phyloP scores from a whole-genome alignment of 1,140 invertebrate genomes.

The Tetragnatha versicolor region DNA sequence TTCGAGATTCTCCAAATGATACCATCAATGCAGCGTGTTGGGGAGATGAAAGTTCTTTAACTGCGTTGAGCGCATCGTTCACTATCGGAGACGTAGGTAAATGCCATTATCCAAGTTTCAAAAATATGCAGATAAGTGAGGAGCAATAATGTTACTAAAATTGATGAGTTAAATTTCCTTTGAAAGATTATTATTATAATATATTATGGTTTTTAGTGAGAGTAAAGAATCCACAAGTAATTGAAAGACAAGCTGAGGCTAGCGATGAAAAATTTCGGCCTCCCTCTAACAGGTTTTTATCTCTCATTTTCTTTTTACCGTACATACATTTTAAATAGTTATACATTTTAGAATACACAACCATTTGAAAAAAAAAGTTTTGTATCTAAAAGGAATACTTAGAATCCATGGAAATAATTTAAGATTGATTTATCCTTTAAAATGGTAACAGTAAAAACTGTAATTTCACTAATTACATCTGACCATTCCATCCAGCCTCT shows the following conservation, averaged over 20 bases:
- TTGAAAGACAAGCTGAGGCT: conserved; percentile 19
- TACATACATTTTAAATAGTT: background rate
- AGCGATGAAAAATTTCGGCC: conserved; percentile 38
- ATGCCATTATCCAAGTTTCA: too few relatives aligned
- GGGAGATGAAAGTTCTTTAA: conserved; percentile 29
- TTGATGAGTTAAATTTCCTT: too few relatives aligned
- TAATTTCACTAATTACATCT: too few relatives aligned
- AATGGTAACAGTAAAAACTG: too few relatives aligned
- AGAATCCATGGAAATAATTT: too few relatives aligned
- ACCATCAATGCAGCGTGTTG: conserved; percentile 49
- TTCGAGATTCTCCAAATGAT: conserved; percentile 46
- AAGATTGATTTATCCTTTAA: too few relatives aligned
- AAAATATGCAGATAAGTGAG: too few relatives aligned
- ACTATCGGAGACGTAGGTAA: conserved; percentile 45
- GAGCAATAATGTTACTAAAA: too few relatives aligned
- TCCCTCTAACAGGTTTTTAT: conserved; percentile 20
- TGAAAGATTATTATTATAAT: too few relatives aligned
- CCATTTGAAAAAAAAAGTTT: too few relatives aligned
- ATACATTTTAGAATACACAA: background rate
- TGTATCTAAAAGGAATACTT: too few relatives aligned
- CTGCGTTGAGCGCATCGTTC: conserved; percentile 7
- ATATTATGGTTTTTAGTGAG: conserved; percentile 21
- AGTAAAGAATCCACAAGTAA: conserved; percentile 49
- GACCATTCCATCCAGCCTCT: too few relatives aligned
- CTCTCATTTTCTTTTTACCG: background rate